Evolutionary conservation across 2,797 vertebrate species (phyloP), one percentile per base, ranked within the genome.

Genomic region (Australoheros facetus): DNA sequence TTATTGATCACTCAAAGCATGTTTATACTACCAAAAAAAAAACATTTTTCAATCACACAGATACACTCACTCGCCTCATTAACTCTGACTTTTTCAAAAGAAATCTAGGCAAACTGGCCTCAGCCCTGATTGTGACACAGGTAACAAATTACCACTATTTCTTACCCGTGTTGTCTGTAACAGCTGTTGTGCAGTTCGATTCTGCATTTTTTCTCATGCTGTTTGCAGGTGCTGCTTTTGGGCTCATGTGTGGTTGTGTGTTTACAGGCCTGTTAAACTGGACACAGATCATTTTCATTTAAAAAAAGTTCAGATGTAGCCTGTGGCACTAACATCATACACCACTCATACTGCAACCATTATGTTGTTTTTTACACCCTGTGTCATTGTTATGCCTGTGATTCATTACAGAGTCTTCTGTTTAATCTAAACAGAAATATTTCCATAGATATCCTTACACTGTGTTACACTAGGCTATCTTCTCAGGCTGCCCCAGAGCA

Each of bases 391-490:
- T 48, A 5, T 16, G 45, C 45, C 45, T 48, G 45, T 48, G 14
- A 17, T 48, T 16, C 12, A 48, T 17, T 17, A 48, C 14, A 48
- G 17, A 48, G 45, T 6, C 45, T 17, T 17, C 39, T 48, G 23
- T 28, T 26, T 28, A 7, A 23, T 28, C 23, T 48, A 66, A 7
- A 28, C 1, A 45, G 10, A 66, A 12, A 2, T 0, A 48, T 17
- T 66, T 42, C 0, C 19, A 2, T 0, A 48, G 62, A 4, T 0
- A 64, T 11, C 59, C 23, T 9, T 62, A 26, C 45, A 14, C n/a
- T 45, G 17, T 45, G 16, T 42, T 45, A 48, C 60, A 45, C 37
- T 64, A 23, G 37, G 23, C 37, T 28, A n/a, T 26, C 59, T 26
- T 42, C n/a, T 42, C 37, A 2, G 37, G n/a, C 42, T 45, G 13